A percentile compares a stretch with the other conserved stretches of the same genome.
These are phyloP conservation scores for Busseola fusca DNA, from an alignment of 2,888 invertebrate genomes.

Conservation along the genomic window DNA sequence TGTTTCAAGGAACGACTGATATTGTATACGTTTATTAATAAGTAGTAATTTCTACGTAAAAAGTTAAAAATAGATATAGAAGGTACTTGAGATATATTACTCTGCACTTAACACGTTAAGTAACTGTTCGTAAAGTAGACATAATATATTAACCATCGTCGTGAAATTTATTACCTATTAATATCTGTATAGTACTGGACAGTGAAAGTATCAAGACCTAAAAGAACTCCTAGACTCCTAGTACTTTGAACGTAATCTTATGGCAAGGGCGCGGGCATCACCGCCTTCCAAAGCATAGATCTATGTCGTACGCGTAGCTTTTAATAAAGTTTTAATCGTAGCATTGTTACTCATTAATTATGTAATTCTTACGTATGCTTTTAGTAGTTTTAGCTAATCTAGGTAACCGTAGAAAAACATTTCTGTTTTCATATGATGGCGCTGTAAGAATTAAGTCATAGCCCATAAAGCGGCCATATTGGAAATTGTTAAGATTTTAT, in stretches of 20 bases:
- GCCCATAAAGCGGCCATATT: constrained; percentile 73
- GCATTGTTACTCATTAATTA: constrained; percentile 7
- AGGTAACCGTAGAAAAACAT: background rate
- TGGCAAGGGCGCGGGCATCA: constrained; percentile 46
- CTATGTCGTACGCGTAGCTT: background rate
- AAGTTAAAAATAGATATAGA: background rate
- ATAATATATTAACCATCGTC: background rate
- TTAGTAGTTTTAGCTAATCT: background rate
- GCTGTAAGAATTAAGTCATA: constrained; percentile 52
- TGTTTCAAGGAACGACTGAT: background rate
- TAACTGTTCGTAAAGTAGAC: background rate
- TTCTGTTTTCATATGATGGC: constrained; percentile 39
- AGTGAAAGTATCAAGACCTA: background rate
- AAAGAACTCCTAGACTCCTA: background rate
- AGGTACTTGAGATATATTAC: background rate
- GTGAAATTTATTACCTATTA: background rate
- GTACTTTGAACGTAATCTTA: background rate
- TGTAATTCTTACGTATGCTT: background rate
- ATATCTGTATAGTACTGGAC: background rate
- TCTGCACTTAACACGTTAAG: background rate
- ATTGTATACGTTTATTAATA: background rate
- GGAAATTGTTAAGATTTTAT: constrained; percentile 63
- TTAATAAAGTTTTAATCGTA: background rate
- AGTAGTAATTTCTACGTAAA: background rate
- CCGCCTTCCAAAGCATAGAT: background rate